Evolutionary conservation across 2,797 vertebrate genomes (phyloP).

Genomic region (Sebastes vulpes): DNA sequence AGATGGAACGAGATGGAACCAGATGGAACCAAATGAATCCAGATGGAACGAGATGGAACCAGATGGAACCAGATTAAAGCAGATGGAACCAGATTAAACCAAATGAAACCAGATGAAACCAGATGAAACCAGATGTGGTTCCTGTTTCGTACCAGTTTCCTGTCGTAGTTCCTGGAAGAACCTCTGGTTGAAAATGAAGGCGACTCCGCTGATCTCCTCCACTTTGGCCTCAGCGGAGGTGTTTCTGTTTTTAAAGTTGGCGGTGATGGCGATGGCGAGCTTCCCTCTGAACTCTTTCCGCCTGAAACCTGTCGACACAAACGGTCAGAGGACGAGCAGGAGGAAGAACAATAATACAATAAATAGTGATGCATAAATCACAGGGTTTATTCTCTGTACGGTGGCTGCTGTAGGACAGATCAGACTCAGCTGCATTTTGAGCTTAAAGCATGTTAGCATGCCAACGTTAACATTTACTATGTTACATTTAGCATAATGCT

Average conservation of each 20-base stretch:
- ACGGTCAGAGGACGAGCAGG: neutral
- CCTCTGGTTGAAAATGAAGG: constrained; percentile 98
- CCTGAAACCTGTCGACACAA: constrained; percentile 88
- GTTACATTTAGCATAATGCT: no score
- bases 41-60: no score
- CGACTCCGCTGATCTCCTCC: constrained; percentile 97
- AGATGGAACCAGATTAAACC: no score
- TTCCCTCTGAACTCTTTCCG: constrained; percentile 97
- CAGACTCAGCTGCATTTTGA: neutral
- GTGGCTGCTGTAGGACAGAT: neutral
- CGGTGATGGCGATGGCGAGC: constrained; percentile 96
- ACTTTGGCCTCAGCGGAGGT: constrained; percentile 97
- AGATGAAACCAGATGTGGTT: neutral
- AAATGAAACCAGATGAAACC: neutral
- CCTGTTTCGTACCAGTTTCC: constrained; percentile 84
- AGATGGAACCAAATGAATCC: no score
- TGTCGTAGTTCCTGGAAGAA: constrained; percentile 95
- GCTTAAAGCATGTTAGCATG: no score
- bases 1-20: no score
- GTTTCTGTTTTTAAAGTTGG: constrained; percentile 97
- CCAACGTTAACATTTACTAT: no score
- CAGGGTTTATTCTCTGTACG: neutral
- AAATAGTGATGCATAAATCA: neutral
- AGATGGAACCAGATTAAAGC: no score
- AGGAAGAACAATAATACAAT: no score